Evolutionary conservation across 2,797 vertebrate genomes (phyloP).

Genomic region (Mus spretus): DNA sequence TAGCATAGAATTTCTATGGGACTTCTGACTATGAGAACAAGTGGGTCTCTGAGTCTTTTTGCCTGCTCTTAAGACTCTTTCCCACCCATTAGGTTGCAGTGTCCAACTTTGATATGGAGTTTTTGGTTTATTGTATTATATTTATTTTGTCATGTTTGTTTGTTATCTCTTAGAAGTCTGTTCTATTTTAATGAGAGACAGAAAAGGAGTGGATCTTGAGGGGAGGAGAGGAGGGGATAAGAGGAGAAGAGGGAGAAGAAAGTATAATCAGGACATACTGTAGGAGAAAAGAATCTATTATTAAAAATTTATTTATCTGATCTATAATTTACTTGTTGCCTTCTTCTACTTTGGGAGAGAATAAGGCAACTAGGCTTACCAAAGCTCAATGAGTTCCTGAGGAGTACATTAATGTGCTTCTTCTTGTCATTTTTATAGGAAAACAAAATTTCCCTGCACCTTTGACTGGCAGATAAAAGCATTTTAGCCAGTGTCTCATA

Average conservation of each 20-base stretch:
- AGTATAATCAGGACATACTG: background rate
- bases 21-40: background rate
- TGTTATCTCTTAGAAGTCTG: background rate
- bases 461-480: conserved; percentile 66
- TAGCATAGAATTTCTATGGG: background rate
- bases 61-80: background rate
- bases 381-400: background rate
- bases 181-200: background rate
- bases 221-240: too few relatives aligned
- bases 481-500: conserved; percentile 63
- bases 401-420: background rate
- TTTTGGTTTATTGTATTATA: background rate
- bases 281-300: background rate
- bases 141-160: background rate
- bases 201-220: background rate
- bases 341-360: background rate
- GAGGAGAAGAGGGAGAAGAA: too few relatives aligned
- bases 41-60: background rate
- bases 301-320: background rate
- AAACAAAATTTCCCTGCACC: background rate
- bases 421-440: conserved; percentile 3
- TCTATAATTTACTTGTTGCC: background rate
- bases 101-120: background rate
- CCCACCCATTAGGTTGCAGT: background rate
- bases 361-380: background rate